phyloP scores from a whole-genome alignment of 2,113 vertebrate genomes.

The Callopanchax toddi region DNA sequence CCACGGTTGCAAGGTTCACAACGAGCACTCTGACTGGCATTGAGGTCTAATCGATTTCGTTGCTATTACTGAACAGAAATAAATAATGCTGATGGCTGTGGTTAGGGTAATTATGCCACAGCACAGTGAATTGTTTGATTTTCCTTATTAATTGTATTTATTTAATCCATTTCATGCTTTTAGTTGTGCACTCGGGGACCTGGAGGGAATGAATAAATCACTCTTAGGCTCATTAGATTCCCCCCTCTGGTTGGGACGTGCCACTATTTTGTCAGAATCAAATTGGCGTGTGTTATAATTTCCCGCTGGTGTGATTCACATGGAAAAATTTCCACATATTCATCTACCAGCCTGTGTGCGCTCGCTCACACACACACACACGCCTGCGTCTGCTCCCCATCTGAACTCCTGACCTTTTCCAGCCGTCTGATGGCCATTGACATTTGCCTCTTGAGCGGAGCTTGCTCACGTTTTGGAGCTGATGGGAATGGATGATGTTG shows the following conservation, averaged over 20 bases:
- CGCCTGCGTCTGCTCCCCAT: constrained; percentile 48
- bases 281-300: constrained; percentile 70
- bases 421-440: constrained; percentile 77
- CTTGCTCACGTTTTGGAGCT: constrained; percentile 73
- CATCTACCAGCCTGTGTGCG: constrained; percentile 41
- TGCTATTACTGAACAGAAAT: constrained; percentile 81
- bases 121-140: constrained; percentile 82
- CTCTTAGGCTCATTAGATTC: constrained; percentile 81
- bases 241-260: constrained; percentile 75
- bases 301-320: constrained; percentile 70
- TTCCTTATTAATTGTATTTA: constrained; percentile 86
- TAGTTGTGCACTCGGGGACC: constrained; percentile 81
- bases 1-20: constrained; percentile 61
- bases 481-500: constrained; percentile 76
- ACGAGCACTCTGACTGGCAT: constrained; percentile 71
- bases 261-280: constrained; percentile 75
- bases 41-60: constrained; percentile 80
- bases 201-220: constrained; percentile 81
- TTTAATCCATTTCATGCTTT: constrained; percentile 85
- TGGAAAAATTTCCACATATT: constrained; percentile 63
- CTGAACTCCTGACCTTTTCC: constrained; percentile 81
- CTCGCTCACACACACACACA: constrained; percentile 16
- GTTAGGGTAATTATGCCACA: constrained; percentile 81
- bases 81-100: constrained; percentile 81
- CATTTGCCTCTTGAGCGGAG: constrained; percentile 79